Base-by-base conservation (phyloP, 2,113 vertebrate genomes). In the Mobula birostris region DNA sequence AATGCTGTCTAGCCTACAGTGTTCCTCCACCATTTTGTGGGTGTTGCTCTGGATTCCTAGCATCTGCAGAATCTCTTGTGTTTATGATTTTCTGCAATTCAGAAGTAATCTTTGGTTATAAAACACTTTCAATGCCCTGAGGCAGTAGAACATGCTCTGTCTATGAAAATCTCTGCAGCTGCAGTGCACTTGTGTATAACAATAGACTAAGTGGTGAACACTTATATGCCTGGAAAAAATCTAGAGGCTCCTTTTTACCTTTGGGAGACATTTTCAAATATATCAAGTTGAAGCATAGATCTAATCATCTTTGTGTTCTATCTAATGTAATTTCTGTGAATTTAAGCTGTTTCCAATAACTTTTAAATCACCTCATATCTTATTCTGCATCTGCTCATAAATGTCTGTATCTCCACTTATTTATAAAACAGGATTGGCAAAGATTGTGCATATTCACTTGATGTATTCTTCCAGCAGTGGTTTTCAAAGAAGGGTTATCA, bases 261-360 rank as follows among this genome's bases (percentile, higher is more conserved):
- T 76, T 74, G 91, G 90, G 68, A 76, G 68, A 93, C 12, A 74
- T 14, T 74, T 93, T 74, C 32, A 93, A 74, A 74, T 93, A 56
- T 93, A 93, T 56, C 91, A 93, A 93, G 40, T 74, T 93, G 91
- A 93, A 93, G 40, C 40, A 93, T 72, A 74, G 68, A 74, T 15
- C 68, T 93, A 93, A 93, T 93, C 48, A 93, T 56, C 40, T 6
- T 74, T 56, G 70, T 12, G 27, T 72, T 93, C 36, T 48, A 56
- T 56, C 91, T 56, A 93, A 36, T 56, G 56, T 76, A 27, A 74
- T 48, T 74, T 93, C 91, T 56, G 70, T 56, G 68, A 93, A 56
- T 72, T 93, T 72, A 74, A 48, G 36, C 40, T 93, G 70, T 76
- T 93, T 93, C 68, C 24, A 76, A 93, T 93, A 93, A 56, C 32